Evolutionary conservation across 2,113 vertebrate genomes (phyloP).

Genomic region (Psephotus haematonotus): DNA sequence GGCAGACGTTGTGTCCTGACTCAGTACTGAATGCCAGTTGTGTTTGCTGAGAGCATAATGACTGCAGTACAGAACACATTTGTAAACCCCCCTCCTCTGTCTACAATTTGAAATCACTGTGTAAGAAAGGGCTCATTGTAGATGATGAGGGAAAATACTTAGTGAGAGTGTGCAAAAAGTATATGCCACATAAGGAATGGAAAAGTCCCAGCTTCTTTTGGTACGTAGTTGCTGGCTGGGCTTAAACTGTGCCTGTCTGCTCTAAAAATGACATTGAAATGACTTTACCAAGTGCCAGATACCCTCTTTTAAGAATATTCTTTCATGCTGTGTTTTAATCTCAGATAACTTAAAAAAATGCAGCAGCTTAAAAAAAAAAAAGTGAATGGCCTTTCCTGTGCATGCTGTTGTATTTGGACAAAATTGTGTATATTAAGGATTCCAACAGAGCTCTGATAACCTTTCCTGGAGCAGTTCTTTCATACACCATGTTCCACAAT

Average conservation of each 20-base stretch:
- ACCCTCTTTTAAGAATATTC: not conserved
- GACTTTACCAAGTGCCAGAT: not conserved
- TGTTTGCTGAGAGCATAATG: not conserved
- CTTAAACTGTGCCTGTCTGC: not conserved
- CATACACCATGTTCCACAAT: not conserved
- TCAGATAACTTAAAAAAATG: not conserved
- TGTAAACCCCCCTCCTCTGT: not conserved
- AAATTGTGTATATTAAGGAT: not conserved
- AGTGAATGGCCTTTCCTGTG: not conserved
- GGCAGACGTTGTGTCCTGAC: not conserved
- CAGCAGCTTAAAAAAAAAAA: not conserved
- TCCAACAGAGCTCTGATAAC: not conserved
- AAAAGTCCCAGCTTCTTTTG: not conserved
- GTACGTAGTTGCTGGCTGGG: not conserved
- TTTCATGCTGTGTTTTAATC: not conserved
- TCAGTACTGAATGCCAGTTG: not conserved
- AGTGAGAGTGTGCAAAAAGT: not conserved
- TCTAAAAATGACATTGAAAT: not conserved
- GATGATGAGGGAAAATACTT: not conserved
- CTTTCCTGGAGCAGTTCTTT: not conserved
- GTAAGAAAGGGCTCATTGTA: conserved; percentile 10
- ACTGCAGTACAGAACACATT: not conserved
- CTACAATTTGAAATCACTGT: not conserved
- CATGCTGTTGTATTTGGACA: not conserved
- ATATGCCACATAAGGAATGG: not conserved